These are phyloP conservation scores for Mohoua ochrocephala DNA, from an alignment of 2,113 vertebrate species.

Conservation along the genomic window DNA sequence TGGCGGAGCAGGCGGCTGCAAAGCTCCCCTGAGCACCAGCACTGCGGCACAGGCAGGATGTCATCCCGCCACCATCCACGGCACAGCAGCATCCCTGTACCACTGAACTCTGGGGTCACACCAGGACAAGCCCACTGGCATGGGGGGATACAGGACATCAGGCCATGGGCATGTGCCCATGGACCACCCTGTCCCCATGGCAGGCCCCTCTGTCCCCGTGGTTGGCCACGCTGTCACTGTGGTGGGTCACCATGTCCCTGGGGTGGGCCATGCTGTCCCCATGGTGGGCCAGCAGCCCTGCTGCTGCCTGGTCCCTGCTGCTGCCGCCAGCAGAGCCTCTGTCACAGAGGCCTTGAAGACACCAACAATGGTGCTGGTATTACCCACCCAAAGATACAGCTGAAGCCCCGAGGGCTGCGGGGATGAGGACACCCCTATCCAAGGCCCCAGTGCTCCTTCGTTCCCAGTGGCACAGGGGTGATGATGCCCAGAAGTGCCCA, in stretches of 20 bases:
- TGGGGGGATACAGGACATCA: accelerated
- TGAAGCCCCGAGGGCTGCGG: accelerated
- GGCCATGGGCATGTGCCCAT: accelerated
- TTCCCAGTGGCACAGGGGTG: accelerated
- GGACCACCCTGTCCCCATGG: not conserved
- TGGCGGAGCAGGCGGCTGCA: not conserved
- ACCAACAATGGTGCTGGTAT: not conserved
- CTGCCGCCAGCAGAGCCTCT: not conserved
- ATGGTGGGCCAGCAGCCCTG: not conserved
- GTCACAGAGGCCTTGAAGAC: accelerated
- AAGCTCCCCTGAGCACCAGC: not conserved
- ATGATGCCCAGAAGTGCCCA: not conserved
- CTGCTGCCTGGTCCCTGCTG: not conserved
- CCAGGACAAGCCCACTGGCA: accelerated
- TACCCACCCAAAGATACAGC: accelerated
- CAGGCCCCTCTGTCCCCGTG: too few species aligned
- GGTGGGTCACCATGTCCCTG: not conserved
- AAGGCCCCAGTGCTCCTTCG: not conserved
- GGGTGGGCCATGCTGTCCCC: accelerated
- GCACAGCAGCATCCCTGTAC: not conserved
- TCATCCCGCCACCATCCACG: accelerated
- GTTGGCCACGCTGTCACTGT: accelerated
- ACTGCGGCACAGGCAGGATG: not conserved
- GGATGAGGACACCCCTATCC: accelerated
- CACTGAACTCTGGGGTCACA: accelerated